Base-by-base conservation (phyloP, 2,888 invertebrate species). In the Perizoma flavofasciatum region DNA sequence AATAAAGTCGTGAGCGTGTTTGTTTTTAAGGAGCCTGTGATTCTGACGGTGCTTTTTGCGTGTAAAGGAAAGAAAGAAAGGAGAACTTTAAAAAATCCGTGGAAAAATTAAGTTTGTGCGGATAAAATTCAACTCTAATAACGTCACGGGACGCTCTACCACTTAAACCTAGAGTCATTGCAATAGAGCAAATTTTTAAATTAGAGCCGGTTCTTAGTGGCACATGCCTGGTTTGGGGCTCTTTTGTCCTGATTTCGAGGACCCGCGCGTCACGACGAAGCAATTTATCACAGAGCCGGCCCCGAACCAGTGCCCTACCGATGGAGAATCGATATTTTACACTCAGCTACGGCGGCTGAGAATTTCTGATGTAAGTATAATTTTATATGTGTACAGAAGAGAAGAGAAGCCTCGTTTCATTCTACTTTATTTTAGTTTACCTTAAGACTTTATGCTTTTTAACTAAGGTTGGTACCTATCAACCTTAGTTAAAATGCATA, bases 291-390 rank as follows among this genome's bases (percentile, higher is more conserved):
- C 72, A 58, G 67, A 69, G 69, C 73, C 71, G 71, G 69, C 74
- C 70, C 76, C 77, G 74, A 74, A 52, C 66, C 51, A 59, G 73
- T 84, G 78, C 77, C 82, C 82, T 73, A 74, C 78, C 81, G 80
- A 81, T 77, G 77, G 70, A 72, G 81, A 86, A 88, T 88, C 87
- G 81, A 88, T 87, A 86, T 72, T 75, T 73, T 74, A 75, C 73
- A 77, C 75, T 71, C 72, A 70, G 61, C 57, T 66, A 69, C 69
- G 68, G 60, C 59, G 64, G 58, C 7, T 63, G 53, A 22, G 58
- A 54, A 54, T 45, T 63, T 55, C 22, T 54, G 60, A 59, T 34
- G 22, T 22, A 22, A 33, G 41, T 33, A 41, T 41, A n/a, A 37
- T 37, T 37, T 7, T 37, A n/a, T 41, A 41, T 7, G 45, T 45